Conservation (phyloP, 2,113 vertebrate species). For the Dasyprocta punctata region DNA sequence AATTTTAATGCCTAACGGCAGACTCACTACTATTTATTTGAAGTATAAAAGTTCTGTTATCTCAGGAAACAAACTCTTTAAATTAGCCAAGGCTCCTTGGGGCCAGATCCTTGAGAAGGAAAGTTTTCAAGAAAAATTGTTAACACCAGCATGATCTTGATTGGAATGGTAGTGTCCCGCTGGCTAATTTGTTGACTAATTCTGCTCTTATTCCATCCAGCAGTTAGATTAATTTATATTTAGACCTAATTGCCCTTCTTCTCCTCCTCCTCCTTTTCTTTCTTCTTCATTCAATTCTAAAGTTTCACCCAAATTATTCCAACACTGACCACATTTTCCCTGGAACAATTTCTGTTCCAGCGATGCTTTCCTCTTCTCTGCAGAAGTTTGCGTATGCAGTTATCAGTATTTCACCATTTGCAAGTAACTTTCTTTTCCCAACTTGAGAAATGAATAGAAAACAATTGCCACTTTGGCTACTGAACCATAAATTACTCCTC, state of each 20-base stretch:
- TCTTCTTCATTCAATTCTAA: conserved; percentile 28
- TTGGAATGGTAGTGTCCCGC: not conserved
- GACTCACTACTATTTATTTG: not conserved
- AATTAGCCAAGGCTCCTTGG: not conserved
- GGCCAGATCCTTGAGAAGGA: not conserved
- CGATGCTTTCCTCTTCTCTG: not conserved
- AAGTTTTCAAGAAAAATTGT: not conserved
- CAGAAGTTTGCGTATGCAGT: conserved; percentile 20
- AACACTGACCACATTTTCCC: not conserved
- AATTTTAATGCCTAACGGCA: not conserved
- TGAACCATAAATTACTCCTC: not conserved
- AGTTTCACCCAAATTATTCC: not conserved
- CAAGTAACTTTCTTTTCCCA: conserved; percentile 62
- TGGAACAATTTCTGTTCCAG: not conserved
- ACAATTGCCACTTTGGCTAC: not conserved
- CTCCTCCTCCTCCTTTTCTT: not conserved
- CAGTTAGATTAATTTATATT: conserved; percentile 42
- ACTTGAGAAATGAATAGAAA: conserved; percentile 53
- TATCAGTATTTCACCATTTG: conserved; percentile 47
- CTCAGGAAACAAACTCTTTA: not conserved
- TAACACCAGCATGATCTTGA: not conserved
- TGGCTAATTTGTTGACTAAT: not conserved
- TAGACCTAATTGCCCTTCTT: not conserved
- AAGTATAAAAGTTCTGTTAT: not conserved
- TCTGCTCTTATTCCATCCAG: not conserved